Conservation (phyloP, 2,797 vertebrate genomes). For the Gallirallus australis region DNA sequence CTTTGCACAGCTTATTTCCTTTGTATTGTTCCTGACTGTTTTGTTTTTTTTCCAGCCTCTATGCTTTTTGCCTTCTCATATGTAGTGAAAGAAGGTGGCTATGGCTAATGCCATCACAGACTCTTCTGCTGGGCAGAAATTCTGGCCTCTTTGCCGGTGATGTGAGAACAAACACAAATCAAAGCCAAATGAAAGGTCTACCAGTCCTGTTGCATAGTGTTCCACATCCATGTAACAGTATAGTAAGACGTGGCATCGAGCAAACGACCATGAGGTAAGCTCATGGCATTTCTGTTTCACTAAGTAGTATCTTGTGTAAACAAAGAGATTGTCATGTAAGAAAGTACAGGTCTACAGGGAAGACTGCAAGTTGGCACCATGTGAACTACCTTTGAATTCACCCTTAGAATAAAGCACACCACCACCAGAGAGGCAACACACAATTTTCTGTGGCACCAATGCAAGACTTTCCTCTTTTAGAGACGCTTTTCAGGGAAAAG, state of each 20-base stretch:
- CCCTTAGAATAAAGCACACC: background rate
- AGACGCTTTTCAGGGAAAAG: background rate
- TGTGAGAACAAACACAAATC: background rate
- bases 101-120: background rate
- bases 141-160: background rate
- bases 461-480: background rate
- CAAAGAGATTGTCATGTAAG: background rate
- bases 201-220: background rate
- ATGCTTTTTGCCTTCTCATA: background rate
- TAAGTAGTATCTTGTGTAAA: background rate
- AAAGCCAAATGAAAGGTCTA: background rate
- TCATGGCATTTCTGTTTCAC: background rate
- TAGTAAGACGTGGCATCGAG: background rate
- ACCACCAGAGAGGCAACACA: background rate
- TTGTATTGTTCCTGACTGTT: background rate
- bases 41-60: background rate
- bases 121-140: background rate
- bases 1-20: background rate
- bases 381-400: background rate
- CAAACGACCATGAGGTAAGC: background rate
- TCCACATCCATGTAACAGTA: background rate
- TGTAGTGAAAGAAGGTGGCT: background rate
- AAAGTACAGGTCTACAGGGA: background rate
- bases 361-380: background rate
- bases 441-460: background rate